These are phyloP conservation scores for Lucilia sericata DNA, from an alignment of 1,140 invertebrate species.

Conservation along the genomic window DNA sequence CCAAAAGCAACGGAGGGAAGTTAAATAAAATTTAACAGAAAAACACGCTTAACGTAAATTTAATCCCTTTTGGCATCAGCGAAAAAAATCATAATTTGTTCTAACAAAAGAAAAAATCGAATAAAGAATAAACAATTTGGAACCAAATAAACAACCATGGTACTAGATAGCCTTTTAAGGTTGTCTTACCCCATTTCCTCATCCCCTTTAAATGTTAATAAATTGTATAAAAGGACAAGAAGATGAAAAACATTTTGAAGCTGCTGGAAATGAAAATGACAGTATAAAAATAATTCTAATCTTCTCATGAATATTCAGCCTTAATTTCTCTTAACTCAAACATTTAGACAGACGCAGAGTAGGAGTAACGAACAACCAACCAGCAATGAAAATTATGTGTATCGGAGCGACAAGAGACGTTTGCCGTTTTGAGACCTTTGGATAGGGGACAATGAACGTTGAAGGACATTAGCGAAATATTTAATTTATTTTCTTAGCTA, in stretches of 20 bases:
- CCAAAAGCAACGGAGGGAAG: constrained; percentile 1
- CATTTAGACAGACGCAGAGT: constrained; percentile 24
- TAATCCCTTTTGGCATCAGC: constrained; percentile 62
- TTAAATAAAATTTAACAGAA: background rate
- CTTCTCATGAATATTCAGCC: constrained; percentile 66
- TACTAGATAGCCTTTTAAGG: background rate
- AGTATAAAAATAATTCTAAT: constrained; percentile 67
- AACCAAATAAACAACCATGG: background rate
- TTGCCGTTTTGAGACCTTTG: background rate
- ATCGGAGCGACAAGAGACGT: background rate
- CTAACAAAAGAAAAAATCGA: background rate
- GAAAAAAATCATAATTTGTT: constrained; percentile 61
- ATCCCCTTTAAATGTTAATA: background rate
- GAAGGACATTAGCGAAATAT: constrained; percentile 5
- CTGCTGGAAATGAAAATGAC: constrained; percentile 47
- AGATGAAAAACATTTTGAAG: background rate
- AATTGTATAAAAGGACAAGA: background rate
- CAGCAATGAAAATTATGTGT: background rate
- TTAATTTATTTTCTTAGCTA: background rate
- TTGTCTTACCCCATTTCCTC: background rate
- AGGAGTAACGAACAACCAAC: background rate
- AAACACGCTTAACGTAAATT: constrained; percentile 53
- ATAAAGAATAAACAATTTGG: background rate
- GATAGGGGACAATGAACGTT: background rate
- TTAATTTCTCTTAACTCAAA: constrained; percentile 34